Base-by-base conservation (phyloP, 2,113 vertebrate genomes). In the Butorides virescens region DNA sequence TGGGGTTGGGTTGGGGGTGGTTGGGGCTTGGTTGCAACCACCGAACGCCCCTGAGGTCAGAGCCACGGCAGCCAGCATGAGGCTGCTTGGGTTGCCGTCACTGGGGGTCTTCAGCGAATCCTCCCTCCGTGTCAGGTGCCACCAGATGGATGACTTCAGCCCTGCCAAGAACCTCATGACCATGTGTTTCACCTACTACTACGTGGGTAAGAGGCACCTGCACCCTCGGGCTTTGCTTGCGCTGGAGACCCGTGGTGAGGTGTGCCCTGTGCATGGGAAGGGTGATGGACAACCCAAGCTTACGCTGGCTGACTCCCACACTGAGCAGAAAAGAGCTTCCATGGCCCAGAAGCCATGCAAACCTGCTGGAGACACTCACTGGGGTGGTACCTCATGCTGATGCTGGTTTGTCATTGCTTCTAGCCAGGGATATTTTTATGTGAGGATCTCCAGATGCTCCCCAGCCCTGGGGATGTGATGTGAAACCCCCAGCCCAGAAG, bases 121-220 rank as follows among this genome's bases (percentile, higher is more conserved):
- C 5, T 50, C 16, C 3, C 23, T 23, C 29, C 2, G 0, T 94
- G 89, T 1, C 98, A 99, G 99, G 96, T 99, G 99, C 92, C 98
- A 99, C 96, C 99, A 99, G 98, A 98, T 99, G 99, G 99, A 99
- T 5, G 99, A 99, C 96, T 99, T 99, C 86, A 98, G 98, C 72
- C 99, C 99, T 0, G 99, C 99, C 81, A 99, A 99, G 97, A 99
- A 99, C 97, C 99, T 99, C 93, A 99, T 99, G 99, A 99, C 99
- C 59, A 99, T 99, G 99, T 99, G 99, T 84, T 99, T 99, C 97
- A 99, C 99, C 2, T 99, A 99, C 94, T 99, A 99, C 96, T 98
- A 99, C 63, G 56, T 98, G 4, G 99, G 99, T 99, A 97, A 99
- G 97, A 50, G 46, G 9, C 8, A 7, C 15, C 61, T 34, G 36